Percentiles rank a stretch among this genome's conserved stretches.
Evolutionary conservation across 2,113 vertebrate species (phyloP).

Genomic region (Donacobius atricapilla): DNA sequence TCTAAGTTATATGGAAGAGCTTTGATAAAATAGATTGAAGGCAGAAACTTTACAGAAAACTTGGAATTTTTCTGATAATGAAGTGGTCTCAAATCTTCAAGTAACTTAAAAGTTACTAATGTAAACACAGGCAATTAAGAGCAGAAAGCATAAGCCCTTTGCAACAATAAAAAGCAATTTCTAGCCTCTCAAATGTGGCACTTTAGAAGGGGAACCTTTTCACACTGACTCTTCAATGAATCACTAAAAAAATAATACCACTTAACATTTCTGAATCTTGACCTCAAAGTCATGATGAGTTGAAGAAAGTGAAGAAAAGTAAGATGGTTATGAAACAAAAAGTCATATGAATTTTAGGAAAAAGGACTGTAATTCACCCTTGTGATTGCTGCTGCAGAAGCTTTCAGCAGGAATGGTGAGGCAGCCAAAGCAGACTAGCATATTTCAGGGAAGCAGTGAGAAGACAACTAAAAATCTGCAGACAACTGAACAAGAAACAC

Average conservation of each 20-base stretch:
- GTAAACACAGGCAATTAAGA: background rate
- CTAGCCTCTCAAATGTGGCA: background rate
- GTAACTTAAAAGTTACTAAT: background rate
- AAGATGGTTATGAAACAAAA: background rate
- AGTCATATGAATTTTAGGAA: accelerated
- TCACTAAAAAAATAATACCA: background rate
- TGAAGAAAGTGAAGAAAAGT: background rate
- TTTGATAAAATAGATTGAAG: background rate
- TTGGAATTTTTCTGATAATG: background rate
- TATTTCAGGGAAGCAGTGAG: background rate
- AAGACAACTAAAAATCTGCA: background rate
- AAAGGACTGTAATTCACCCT: background rate
- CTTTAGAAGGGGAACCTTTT: background rate
- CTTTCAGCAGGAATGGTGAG: background rate
- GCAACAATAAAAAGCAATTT: background rate
- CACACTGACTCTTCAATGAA: background rate
- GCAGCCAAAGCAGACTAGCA: background rate
- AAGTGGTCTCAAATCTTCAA: background rate
- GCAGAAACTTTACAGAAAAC: background rate
- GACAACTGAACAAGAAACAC: background rate
- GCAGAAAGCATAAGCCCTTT: background rate
- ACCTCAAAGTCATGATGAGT: background rate
- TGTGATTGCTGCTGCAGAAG: background rate
- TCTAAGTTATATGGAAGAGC: background rate
- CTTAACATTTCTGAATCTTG: background rate